phyloP scores from a whole-genome alignment of 2,113 vertebrate species.

The Brachirus orientalis region DNA sequence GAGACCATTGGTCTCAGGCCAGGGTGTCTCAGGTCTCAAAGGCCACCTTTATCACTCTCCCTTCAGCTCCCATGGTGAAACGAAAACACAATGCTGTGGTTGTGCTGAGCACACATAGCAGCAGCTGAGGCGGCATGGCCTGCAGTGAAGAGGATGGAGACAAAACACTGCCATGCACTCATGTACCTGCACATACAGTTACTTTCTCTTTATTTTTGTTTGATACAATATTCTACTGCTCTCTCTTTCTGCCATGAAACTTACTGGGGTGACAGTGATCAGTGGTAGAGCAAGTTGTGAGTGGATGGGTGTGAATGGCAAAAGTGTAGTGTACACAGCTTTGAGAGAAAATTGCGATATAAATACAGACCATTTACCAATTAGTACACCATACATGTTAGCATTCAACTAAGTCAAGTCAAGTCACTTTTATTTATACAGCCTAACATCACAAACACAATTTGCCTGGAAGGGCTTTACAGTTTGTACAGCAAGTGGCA shows the following conservation, averaged over 20 bases:
- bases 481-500: too few relatives aligned
- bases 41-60: constrained; percentile 54
- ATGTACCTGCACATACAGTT: background rate
- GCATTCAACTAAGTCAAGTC: too few relatives aligned
- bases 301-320: too few relatives aligned
- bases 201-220: background rate
- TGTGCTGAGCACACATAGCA: constrained; percentile 8
- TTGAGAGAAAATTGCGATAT: too few relatives aligned
- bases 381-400: too few relatives aligned
- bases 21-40: constrained; percentile 47
- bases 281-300: too few relatives aligned
- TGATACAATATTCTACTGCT: background rate
- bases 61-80: constrained; percentile 35
- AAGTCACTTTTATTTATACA: too few relatives aligned
- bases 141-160: constrained; percentile 2
- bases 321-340: too few relatives aligned
- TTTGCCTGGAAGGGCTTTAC: too few relatives aligned
- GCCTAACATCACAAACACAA: too few relatives aligned
- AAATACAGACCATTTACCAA: too few relatives aligned
- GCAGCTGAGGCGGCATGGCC: background rate
- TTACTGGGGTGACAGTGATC: too few relatives aligned
- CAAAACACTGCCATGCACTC: background rate
- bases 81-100: constrained; percentile 59
- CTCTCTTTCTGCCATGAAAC: background rate
- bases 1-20: constrained; percentile 10